These are phyloP conservation scores for Danio choprae DNA, from an alignment of 2,797 vertebrate species.

Conservation along the genomic window DNA sequence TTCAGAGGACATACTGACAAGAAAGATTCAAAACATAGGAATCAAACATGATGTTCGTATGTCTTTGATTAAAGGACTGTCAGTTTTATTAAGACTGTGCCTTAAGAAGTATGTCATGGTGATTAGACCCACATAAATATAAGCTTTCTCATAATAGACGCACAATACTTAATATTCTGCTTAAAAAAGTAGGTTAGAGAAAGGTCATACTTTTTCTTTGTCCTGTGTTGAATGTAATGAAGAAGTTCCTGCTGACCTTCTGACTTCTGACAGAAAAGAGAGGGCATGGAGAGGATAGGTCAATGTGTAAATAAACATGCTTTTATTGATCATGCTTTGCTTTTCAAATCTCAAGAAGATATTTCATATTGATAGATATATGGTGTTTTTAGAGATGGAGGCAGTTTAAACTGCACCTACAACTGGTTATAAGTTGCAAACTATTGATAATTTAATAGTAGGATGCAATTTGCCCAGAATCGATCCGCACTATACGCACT, in stretches of 20 bases:
- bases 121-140: not conserved
- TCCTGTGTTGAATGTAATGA: conserved; percentile 1
- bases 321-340: not conserved
- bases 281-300: conserved; percentile 35
- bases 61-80: not conserved
- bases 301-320: conserved; percentile 20
- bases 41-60: conserved; percentile 3
- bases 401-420: not conserved
- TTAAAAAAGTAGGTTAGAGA: not conserved
- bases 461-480: no score
- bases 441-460: not conserved
- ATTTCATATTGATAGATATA: not conserved
- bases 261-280: conserved; percentile 69
- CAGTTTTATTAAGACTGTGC: not conserved
- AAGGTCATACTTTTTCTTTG: not conserved
- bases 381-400: not conserved
- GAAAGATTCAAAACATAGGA: conserved; percentile 9
- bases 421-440: not conserved
- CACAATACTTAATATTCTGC: not conserved
- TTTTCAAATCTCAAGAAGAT: not conserved
- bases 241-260: conserved; percentile 51
- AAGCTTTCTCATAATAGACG: not conserved
- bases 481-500: no score
- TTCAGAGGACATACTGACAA: conserved; percentile 7
- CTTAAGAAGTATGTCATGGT: not conserved